Base-by-base conservation (phyloP, 1,140 invertebrate species). In the Lasioglossum albipes region DNA sequence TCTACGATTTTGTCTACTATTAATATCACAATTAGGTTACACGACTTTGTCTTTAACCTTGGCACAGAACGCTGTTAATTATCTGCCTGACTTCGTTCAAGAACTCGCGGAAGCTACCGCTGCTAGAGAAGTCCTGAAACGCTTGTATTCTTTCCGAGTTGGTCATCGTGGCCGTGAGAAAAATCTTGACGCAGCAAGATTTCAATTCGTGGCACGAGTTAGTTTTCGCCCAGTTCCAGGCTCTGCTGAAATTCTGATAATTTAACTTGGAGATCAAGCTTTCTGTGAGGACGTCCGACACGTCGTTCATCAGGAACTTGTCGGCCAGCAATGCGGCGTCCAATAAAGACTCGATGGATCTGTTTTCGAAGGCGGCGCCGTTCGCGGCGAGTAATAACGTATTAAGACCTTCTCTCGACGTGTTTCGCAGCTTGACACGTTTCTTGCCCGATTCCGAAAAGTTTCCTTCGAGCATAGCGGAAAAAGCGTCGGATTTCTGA, bases 321-420 rank as follows among this genome's bases (percentile, higher is more conserved):
- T 96, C 95, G 3, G 95, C 94, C 13, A 96, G 86, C 5, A 95
- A 84, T n/a, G 96, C 93, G 2, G 96, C 94, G 86, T 96, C 96
- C n/a, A 96, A 90, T 31, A 95, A 89, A 0, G 94, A 95, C 68
- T 94, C 93, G 45, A 96, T 94, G 85, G 65, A 93, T 83, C 61
- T 92, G 89, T 88, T 94, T 75, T 90, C 93, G 81, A 92, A 94
- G 87, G 71, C 75, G n/a, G 92, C 90, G 64, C 94, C 94, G 36
- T 91, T 91, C 1, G 93, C 92, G 41, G 92, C 94, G 9, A 93
- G 88, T 52, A 95, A 83, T 0, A 96, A 87, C 2, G 94, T 94
- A 2, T 94, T 91, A 1, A 96, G 88, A 1, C 94, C 94, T 16
- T 93, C 92, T 78, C 93, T 94, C 0, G 94, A 93, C 0, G 95